phyloP scores from a whole-genome alignment of 2,797 vertebrate species.

The Lacerta bilineata region DNA sequence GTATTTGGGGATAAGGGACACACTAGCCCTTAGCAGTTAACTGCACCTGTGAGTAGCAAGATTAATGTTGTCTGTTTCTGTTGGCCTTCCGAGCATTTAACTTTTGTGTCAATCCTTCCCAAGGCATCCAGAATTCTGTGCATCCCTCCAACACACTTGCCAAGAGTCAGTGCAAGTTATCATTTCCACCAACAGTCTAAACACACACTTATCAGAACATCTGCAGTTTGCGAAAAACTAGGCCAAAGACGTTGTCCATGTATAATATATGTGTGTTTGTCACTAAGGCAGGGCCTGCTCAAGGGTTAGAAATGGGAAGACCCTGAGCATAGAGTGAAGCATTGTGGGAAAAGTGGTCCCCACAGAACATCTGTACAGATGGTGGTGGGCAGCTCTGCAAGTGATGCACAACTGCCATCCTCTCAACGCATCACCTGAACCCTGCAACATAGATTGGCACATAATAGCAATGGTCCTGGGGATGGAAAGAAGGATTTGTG shows the following conservation, averaged over 20 bases:
- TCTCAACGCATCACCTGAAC: no score
- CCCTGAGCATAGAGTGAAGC: no score
- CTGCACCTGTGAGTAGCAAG: neutral
- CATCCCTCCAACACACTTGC: neutral
- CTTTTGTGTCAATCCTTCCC: conserved; percentile 12
- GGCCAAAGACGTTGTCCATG: neutral
- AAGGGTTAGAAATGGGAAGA: neutral
- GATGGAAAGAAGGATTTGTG: no score
- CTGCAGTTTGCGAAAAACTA: neutral
- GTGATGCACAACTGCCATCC: no score
- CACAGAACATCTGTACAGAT: no score
- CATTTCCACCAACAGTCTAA: neutral
- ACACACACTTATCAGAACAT: neutral
- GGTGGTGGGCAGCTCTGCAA: no score
- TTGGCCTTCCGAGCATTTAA: conserved; percentile 29
- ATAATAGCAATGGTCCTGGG: no score
- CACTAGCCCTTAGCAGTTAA: neutral
- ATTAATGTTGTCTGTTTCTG: conserved; percentile 23
- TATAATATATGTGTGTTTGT: neutral
- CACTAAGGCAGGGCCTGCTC: neutral
- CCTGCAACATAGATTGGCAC: no score
- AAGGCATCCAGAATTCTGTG: conserved; percentile 5
- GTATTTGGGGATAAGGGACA: neutral
- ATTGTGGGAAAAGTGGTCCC: no score
- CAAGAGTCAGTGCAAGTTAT: neutral